Percentiles rank a stretch among this genome's conserved stretches.
These are phyloP conservation scores for Margaritifera margaritifera DNA, from an alignment of 2,888 invertebrate genomes.

Conservation along the genomic window DNA sequence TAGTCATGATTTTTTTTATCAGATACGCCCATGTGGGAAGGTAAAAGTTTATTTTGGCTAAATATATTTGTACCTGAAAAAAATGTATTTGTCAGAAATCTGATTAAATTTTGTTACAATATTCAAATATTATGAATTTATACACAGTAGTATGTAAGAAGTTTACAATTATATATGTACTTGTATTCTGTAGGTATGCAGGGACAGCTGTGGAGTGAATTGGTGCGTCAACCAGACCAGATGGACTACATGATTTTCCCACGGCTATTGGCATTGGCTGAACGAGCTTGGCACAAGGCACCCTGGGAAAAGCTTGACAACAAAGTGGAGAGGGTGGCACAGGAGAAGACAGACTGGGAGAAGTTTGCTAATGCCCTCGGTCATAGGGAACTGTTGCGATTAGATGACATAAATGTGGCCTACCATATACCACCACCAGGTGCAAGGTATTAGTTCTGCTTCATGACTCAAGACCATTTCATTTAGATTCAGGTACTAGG, in stretches of 20 bases:
- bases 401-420: constrained; percentile 55
- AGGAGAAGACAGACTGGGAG: constrained; percentile 55
- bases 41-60: no score
- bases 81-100: no score
- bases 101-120: no score
- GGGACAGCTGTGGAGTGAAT: constrained; percentile 68
- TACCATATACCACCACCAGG: constrained; percentile 69
- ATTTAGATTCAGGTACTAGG: neutral
- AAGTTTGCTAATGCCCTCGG: constrained; percentile 64
- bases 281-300: constrained; percentile 68
- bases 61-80: no score
- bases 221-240: constrained; percentile 58
- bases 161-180: no score
- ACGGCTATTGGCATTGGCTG: constrained; percentile 65
- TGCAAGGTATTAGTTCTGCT: constrained; percentile 43
- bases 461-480: neutral
- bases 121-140: no score
- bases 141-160: no score
- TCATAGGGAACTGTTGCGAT: constrained; percentile 57
- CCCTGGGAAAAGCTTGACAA: constrained; percentile 58
- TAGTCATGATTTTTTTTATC: no score
- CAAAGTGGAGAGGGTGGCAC: constrained; percentile 23
- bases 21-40: no score
- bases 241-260: constrained; percentile 64
- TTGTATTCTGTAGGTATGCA: constrained; percentile 62